A percentile compares a stretch with the other conserved stretches of the same genome.
Evolutionary conservation across 1,140 invertebrate genomes (phyloP).

Genomic region (Drosophila varians): DNA sequence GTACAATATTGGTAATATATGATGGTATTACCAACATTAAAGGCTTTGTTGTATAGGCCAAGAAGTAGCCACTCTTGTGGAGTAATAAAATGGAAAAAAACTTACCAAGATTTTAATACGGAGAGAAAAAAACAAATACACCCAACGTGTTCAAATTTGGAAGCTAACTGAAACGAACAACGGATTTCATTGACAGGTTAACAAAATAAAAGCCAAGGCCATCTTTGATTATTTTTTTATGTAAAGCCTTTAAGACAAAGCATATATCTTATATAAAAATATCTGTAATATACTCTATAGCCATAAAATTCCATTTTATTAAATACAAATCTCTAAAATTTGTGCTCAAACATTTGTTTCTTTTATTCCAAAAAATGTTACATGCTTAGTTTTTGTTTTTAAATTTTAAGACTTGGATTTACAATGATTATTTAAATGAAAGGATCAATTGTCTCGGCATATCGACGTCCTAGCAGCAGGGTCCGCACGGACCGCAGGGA

Average conservation of each 20-base stretch:
- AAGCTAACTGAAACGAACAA: neutral
- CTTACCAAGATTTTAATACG: neutral
- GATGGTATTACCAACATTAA: no score
- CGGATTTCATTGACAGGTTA: neutral
- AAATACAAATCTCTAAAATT: no score
- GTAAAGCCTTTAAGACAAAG: no score
- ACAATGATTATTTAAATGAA: neutral
- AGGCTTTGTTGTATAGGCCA: no score
- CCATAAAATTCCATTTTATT: no score
- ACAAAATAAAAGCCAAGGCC: neutral
- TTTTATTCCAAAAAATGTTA: neutral
- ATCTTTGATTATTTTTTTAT: neutral
- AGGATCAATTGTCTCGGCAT: neutral
- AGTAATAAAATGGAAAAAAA: neutral
- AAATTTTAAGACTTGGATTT: neutral
- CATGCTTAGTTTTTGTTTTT: neutral
- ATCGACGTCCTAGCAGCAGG: slow-evolving; percentile 26
- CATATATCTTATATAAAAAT: neutral
- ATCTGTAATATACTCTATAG: neutral
- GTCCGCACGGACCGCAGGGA: slow-evolving; percentile 27
- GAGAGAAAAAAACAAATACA: neutral
- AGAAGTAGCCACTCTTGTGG: no score
- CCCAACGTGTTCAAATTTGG: neutral
- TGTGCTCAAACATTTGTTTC: neutral
- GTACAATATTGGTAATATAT: no score